Conservation (phyloP, 2,113 vertebrate species). For the Pluvialis apricaria region DNA sequence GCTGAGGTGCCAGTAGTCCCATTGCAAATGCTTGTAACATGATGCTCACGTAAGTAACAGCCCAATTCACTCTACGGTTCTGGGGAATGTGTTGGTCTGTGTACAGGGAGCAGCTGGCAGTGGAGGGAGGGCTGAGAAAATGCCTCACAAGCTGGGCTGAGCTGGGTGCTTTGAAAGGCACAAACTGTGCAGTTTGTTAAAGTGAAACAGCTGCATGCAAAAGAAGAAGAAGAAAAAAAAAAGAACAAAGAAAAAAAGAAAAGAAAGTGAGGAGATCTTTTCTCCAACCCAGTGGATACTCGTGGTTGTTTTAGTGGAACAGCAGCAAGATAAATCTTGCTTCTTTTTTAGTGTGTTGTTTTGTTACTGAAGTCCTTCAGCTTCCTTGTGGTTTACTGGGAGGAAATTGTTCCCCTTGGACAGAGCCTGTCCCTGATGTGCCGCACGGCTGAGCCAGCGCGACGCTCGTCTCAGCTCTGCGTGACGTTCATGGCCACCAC, state of each 20-base stretch:
- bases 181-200: neutral
- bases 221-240: neutral
- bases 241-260: too few relatives aligned
- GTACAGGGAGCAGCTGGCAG: neutral
- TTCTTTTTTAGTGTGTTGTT: neutral
- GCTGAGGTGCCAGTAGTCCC: constrained; percentile 9
- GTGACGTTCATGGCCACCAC: neutral
- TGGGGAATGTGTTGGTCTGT: neutral
- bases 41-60: neutral
- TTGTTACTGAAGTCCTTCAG: neutral
- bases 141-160: neutral
- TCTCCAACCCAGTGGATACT: neutral
- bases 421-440: neutral
- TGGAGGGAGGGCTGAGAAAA: neutral
- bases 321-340: neutral
- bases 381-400: neutral
- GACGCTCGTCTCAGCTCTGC: neutral
- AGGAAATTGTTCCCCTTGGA: neutral
- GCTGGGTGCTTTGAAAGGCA: neutral
- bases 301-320: neutral
- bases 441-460: neutral
- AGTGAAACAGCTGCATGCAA: neutral
- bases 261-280: neutral
- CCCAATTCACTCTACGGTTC: neutral
- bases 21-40: neutral